Conservation (phyloP, 1,140 invertebrate species). For the Plodia interpunctella region DNA sequence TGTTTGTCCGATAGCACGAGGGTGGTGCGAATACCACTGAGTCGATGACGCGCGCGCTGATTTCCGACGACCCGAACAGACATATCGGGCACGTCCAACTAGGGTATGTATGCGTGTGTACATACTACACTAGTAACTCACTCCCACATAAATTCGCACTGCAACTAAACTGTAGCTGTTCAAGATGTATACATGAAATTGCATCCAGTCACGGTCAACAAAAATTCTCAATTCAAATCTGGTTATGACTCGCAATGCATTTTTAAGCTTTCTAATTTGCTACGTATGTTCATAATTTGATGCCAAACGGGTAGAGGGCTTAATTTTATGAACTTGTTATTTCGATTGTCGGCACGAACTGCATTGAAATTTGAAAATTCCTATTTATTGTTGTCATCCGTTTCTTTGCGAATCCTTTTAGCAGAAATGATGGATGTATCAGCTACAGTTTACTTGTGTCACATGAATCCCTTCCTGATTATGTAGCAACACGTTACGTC, state of each 20-base stretch:
- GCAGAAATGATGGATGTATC: not conserved
- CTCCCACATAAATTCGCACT: slow-evolving; percentile 22
- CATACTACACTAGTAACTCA: slow-evolving; percentile 65
- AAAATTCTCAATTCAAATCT: no score
- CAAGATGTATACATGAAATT: not conserved
- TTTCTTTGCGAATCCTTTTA: no score
- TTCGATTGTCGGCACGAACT: no score
- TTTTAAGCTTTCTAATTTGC: no score
- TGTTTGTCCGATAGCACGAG: slow-evolving; percentile 88
- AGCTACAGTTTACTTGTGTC: slow-evolving; percentile 10
- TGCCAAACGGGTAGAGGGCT: no score
- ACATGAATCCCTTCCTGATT: slow-evolving; percentile 9
- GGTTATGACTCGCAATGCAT: no score
- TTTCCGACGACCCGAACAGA: slow-evolving; percentile 91
- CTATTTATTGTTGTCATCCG: no score
- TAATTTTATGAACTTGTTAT: no score
- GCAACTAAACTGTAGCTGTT: slow-evolving; percentile 8
- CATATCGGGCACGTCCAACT: slow-evolving; percentile 92
- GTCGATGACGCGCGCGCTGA: slow-evolving; percentile 93
- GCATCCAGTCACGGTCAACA: no score
- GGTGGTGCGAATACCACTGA: slow-evolving; percentile 92
- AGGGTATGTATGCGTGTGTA: slow-evolving; percentile 86
- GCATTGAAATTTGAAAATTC: no score
- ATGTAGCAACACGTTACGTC: slow-evolving; percentile 12
- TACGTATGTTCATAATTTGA: no score